A percentile compares a stretch with the other conserved stretches of the same genome.
Conservation (phyloP, 2,797 vertebrate species). For the Etheostoma nigrum region DNA sequence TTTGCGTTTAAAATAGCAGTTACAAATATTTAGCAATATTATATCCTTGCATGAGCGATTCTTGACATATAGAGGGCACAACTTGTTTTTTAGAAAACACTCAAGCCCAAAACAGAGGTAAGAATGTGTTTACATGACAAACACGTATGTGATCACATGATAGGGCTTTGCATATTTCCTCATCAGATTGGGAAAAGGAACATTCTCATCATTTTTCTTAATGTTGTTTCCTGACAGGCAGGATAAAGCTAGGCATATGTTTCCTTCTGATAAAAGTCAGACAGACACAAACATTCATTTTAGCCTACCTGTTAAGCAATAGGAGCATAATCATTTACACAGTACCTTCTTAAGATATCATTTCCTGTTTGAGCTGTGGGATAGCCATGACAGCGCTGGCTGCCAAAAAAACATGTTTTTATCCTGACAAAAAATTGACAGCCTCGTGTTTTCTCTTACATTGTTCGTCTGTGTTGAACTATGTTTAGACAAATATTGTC, state of each 20-base stretch:
- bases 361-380: slow-evolving; percentile 8
- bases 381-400: slow-evolving; percentile 25
- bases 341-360: background rate
- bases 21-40: slow-evolving; percentile 81
- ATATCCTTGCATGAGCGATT: slow-evolving; percentile 80
- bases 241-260: slow-evolving; percentile 21
- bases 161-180: slow-evolving; percentile 57
- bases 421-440: slow-evolving; percentile 24
- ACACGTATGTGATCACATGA: slow-evolving; percentile 27
- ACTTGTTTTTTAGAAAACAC: slow-evolving; percentile 54
- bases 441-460: slow-evolving; percentile 27
- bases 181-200: slow-evolving; percentile 29
- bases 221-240: slow-evolving; percentile 4
- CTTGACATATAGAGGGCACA: slow-evolving; percentile 67
- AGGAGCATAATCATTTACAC: slow-evolving; percentile 25
- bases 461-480: no score
- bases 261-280: slow-evolving; percentile 38
- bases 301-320: slow-evolving; percentile 36
- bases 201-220: slow-evolving; percentile 29
- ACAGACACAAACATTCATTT: slow-evolving; percentile 2
- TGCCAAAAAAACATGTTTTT: slow-evolving; percentile 44
- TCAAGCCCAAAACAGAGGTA: slow-evolving; percentile 36
- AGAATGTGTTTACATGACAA: slow-evolving; percentile 69
- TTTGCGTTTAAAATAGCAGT: slow-evolving; percentile 63
- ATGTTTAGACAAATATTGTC: slow-evolving; percentile 40